Conservation (phyloP, 2,797 vertebrate species). For the Malurus splendens region DNA sequence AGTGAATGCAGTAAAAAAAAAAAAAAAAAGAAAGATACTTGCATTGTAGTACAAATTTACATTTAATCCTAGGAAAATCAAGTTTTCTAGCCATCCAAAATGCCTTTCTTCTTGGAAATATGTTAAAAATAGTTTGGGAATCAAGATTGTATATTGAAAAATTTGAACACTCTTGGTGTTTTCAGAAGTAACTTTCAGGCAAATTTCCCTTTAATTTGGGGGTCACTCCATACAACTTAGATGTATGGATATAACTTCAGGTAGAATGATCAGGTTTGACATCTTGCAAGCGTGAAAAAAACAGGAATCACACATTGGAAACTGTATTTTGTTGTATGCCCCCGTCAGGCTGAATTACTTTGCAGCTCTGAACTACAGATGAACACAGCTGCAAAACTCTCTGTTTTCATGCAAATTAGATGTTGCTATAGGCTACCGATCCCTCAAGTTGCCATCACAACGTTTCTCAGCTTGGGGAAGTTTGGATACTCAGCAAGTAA, state of each 20-base stretch:
- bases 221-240: background rate
- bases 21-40: background rate
- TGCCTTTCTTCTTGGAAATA: background rate
- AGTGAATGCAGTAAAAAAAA: rapidly evolving
- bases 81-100: background rate
- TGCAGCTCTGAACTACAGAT: background rate
- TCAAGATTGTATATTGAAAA: background rate
- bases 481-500: constrained; percentile 8
- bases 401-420: constrained; percentile 20
- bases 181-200: background rate
- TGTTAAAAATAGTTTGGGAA: background rate
- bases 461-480: background rate
- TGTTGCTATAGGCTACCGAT: background rate
- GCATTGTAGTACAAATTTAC: background rate
- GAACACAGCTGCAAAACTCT: background rate
- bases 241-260: background rate
- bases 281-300: background rate
- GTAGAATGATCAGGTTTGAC: background rate
- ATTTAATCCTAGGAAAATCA: background rate
- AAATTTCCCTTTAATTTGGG: background rate
- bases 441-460: background rate
- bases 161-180: background rate
- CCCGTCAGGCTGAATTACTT: background rate
- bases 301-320: background rate
- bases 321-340: background rate